Evolutionary conservation across 2,888 invertebrate genomes (phyloP).

Genomic region (Minunthozetes semirufus): DNA sequence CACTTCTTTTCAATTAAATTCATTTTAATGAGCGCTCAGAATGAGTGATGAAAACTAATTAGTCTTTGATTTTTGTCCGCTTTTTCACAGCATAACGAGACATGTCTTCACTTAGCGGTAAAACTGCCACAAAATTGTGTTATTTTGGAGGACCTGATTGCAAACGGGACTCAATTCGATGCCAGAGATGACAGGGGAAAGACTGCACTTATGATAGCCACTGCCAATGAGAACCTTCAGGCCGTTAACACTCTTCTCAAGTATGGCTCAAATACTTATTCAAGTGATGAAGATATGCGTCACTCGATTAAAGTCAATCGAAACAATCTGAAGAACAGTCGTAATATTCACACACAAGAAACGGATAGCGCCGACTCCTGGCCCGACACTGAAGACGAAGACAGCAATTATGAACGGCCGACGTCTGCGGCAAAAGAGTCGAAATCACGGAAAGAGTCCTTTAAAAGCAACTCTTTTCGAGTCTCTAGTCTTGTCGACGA

Average conservation of each 20-base stretch:
- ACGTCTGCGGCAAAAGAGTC: neutral
- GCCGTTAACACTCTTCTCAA: constrained; percentile 24
- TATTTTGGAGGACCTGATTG: constrained; percentile 60
- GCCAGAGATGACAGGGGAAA: constrained; percentile 78
- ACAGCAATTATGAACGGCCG: constrained; percentile 10
- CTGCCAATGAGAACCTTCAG: constrained; percentile 71
- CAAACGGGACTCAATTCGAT: constrained; percentile 69
- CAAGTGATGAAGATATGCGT: constrained; percentile 23
- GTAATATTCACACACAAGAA: neutral
- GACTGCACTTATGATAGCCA: constrained; percentile 89
- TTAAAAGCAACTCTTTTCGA: constrained; percentile 24
- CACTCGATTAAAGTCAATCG: neutral
- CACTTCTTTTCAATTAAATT: too few relatives aligned
- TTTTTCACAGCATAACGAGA: constrained; percentile 30
- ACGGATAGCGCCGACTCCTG: constrained; percentile 25
- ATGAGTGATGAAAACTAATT: neutral
- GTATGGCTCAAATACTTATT: constrained; percentile 28
- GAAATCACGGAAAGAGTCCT: constrained; percentile 21
- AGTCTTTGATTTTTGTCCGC: neutral
- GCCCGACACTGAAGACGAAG: constrained; percentile 32
- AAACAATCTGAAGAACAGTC: neutral
- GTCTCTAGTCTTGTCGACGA: constrained; percentile 29
- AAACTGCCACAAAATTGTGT: constrained; percentile 25
- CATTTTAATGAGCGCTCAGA: too few relatives aligned
- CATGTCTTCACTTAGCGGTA: constrained; percentile 35